A percentile compares a stretch with the other conserved stretches of the same genome.
These are phyloP conservation scores for Xestia xanthographa DNA, from an alignment of 2,888 invertebrate genomes.

Conservation along the genomic window DNA sequence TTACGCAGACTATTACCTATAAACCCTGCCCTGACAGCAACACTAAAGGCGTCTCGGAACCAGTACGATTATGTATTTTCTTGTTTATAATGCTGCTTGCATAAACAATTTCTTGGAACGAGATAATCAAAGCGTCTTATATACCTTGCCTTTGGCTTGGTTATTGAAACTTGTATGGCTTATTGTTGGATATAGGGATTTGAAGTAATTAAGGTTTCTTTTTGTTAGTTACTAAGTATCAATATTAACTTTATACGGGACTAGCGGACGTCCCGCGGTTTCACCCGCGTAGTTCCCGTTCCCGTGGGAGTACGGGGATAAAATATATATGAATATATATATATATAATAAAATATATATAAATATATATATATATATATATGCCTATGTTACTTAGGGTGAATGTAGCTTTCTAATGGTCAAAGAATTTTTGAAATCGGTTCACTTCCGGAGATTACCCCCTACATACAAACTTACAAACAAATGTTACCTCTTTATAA, in stretches of 20 bases:
- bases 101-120: constrained; percentile 30
- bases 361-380: too few species aligned
- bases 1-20: neutral
- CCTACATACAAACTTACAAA: too few species aligned
- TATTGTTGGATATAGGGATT: constrained; percentile 5
- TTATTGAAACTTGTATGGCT: neutral
- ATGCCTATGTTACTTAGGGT: too few species aligned
- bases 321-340: too few species aligned
- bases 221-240: neutral
- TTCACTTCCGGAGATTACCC: too few species aligned
- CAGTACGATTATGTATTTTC: constrained; percentile 26
- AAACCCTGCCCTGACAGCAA: neutral
- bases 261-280: too few species aligned
- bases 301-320: too few species aligned
- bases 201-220: neutral
- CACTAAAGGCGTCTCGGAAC: constrained; percentile 17
- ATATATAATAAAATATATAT: too few species aligned
- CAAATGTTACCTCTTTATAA: too few species aligned
- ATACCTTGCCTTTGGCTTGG: neutral
- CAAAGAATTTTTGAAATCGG: too few species aligned
- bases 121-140: constrained; percentile 26
- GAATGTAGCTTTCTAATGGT: too few species aligned
- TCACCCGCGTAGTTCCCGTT: too few species aligned
- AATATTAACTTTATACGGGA: neutral
- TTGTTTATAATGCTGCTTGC: constrained; percentile 1